phyloP scores from a whole-genome alignment of 1,140 invertebrate species.

The Diabrotica undecimpunctata region DNA sequence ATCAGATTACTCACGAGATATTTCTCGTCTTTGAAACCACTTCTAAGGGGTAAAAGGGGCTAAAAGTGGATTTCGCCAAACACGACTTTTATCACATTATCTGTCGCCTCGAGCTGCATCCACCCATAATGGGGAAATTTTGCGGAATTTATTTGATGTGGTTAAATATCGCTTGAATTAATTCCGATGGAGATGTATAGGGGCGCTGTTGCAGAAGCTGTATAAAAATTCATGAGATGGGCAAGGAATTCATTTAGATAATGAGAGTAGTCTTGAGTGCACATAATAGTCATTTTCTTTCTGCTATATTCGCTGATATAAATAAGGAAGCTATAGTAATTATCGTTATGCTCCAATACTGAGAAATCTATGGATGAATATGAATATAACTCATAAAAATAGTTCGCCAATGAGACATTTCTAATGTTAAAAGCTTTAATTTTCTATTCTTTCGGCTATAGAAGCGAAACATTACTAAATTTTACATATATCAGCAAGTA shows the following conservation, averaged over 20 bases:
- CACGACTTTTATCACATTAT: conserved; percentile 13
- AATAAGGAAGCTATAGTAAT: no score
- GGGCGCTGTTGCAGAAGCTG: neutral
- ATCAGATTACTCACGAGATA: conserved; percentile 11
- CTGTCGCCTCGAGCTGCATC: conserved; percentile 14
- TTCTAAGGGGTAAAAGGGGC: neutral
- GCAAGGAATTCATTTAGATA: neutral
- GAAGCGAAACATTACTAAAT: no score
- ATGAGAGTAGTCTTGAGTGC: neutral
- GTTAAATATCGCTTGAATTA: conserved; percentile 2
- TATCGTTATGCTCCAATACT: no score
- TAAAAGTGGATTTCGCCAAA: conserved; percentile 15
- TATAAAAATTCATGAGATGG: neutral
- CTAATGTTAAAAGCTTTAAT: no score
- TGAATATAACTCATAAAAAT: no score
- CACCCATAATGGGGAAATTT: conserved; percentile 11
- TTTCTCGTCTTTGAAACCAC: conserved; percentile 1
- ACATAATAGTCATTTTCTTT: no score
- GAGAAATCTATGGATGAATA: no score
- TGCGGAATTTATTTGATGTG: conserved; percentile 2
- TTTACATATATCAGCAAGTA: no score
- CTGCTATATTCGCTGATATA: no score
- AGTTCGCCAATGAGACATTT: no score
- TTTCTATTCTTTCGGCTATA: no score
- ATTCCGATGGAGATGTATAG: neutral